Conservation (phyloP, 2,113 vertebrate genomes). For the Caloenas nicobarica region DNA sequence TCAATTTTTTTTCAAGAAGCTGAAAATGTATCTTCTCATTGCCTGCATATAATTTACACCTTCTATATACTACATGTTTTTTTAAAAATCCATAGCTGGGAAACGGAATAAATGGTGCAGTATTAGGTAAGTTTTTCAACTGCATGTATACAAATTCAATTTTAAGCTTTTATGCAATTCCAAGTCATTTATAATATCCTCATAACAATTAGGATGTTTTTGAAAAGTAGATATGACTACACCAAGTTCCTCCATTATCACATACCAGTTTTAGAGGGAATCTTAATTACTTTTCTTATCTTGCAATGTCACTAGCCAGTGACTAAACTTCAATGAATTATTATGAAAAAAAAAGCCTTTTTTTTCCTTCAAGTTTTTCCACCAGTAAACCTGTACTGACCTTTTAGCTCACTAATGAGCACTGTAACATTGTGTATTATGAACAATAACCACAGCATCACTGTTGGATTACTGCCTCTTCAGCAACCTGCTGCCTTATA, state of each 20-base stretch:
- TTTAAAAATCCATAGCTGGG: constrained; percentile 55
- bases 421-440: fast-evolving
- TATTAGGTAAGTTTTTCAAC: constrained; percentile 54
- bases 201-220: constrained; percentile 33
- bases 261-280: not conserved
- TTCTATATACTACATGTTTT: constrained; percentile 57
- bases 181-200: constrained; percentile 20
- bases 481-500: not conserved
- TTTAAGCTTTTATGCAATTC: constrained; percentile 44
- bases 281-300: constrained; percentile 14
- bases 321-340: not conserved
- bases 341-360: constrained; percentile 8
- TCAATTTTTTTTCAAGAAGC: constrained; percentile 66
- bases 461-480: not conserved
- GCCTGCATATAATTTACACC: constrained; percentile 74
- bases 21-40: constrained; percentile 73
- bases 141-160: constrained; percentile 56
- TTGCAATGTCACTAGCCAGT: constrained; percentile 39
- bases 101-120: constrained; percentile 62
- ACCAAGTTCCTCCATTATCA: constrained; percentile 15
- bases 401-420: not conserved
- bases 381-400: constrained; percentile 12
- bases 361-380: constrained; percentile 63
- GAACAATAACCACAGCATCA: not conserved
- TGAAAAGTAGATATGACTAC: constrained; percentile 34